Base-by-base conservation (phyloP, 2,888 invertebrate species). In the Phaonia tiefii region DNA sequence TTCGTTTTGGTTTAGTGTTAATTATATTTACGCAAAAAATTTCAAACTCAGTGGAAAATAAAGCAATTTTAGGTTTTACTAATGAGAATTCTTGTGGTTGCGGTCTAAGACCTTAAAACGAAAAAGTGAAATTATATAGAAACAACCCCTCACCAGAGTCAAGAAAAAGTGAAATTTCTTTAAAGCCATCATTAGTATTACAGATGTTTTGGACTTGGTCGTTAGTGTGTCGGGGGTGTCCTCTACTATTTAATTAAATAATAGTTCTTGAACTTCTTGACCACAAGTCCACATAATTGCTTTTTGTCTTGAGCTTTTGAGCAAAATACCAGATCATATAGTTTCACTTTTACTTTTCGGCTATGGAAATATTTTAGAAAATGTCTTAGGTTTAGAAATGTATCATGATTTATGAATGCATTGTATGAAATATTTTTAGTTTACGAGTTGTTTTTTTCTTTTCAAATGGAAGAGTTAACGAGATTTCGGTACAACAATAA, bases 51-150 rank as follows among this genome's bases (percentile, higher is more conserved):
- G 77, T 66, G 72, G n/a, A 84, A 83, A 87, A 90, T 89, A 86
- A 89, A 90, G 89, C 88, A 89, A 89, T 90, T 90, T 89, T 89
- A 87, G 88, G 89, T 88, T 86, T 85, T 85, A 86, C 88, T 90
- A 90, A 90, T 90, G 90, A 88, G 86, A 87, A 87, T 89, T 88
- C 87, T 87, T 88, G 84, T 85, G 86, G 87, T 85, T 84, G n/a
- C 8, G 10, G 22, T 56, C 5, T 65, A 13, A n/a, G 49, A 66
- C 15, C n/a, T 11, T 5, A 39, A 42, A 65, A 37, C 39, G 51
- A 26, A 51, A 39, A 66, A 70, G 65, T 65, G 17, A 65, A 76
- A 72, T 67, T 70, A 31, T 25, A 25, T 5, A 58, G 22, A 39
- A 46, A 31, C 58, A 70, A 63, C 75, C 79, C 75, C 75, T 15